Base-by-base conservation (phyloP, 2,888 invertebrate species). In the Mythimna lalbum region DNA sequence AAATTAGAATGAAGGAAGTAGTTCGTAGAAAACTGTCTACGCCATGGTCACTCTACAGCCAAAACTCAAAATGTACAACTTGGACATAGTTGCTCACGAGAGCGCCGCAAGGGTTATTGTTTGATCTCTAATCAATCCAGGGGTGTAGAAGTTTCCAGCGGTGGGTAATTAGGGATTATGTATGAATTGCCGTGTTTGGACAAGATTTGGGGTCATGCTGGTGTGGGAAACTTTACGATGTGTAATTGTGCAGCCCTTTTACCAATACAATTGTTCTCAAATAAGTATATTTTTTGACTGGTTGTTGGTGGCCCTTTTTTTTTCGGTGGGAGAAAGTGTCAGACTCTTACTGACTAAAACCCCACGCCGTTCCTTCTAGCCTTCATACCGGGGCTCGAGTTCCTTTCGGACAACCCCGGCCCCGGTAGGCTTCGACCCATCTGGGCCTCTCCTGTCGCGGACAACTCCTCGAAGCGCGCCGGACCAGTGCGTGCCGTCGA, bases 81-180 rank as follows among this genome's bases (percentile, higher is more conserved):
- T 84, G 84, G 85, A 83, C 84, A 83, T 84, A 85, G 81, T 85
- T 85, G 74, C 69, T 77, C 80, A 80, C 73, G 63, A 64, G 68
- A 65, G 50, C 59, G 73, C 83, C 85, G 61, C 85, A 76, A 74
- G 84, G 84, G 84, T 84, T 84, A 84, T 84, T 84, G 84, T 84
- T 84, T 84, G 84, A 84, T 84, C 85, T 84, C 81, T 83, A 84
- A 84, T 84, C 84, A 84, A 84, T 84, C 74, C 77, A 64, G 69
- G 82, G 75, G 84, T 71, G 74, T 47, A 63, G 59, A 80, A 85
- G 73, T 71, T 85, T 66, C 56, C 21, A 73, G 66, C 27, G 73
- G 64, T n/a, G 27, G 53, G 79, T 85, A 81, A 84, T 85, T 86
- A 78, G 70, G 75, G 84, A 65, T 81, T 81, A 79, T 79, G 79